A percentile compares a stretch with the other conserved stretches of the same genome.
Evolutionary conservation across 2,888 invertebrate genomes (phyloP).

Genomic region (Parochlus steinenii): DNA sequence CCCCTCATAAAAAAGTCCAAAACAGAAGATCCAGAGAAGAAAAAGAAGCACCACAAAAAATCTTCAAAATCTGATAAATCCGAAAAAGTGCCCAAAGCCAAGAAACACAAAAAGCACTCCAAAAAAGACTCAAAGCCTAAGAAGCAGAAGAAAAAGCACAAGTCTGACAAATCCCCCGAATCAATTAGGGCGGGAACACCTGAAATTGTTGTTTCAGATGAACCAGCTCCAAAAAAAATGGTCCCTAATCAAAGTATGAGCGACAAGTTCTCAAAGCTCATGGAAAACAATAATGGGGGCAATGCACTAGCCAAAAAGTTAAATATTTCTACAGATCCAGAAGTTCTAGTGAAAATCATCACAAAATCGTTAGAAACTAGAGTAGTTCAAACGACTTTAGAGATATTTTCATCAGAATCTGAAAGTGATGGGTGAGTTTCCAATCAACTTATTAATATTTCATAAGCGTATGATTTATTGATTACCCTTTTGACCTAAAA

Average conservation of each 20-base stretch:
- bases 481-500: not conserved
- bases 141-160: conserved; percentile 34
- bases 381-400: conserved; percentile 31
- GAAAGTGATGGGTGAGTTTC: conserved; percentile 37
- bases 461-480: no score
- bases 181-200: conserved; percentile 1
- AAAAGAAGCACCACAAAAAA: no score
- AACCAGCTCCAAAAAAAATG: not conserved
- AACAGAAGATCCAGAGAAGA: no score
- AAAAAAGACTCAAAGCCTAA: conserved; percentile 41
- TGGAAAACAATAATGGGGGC: conserved; percentile 14
- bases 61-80: no score
- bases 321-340: conserved; percentile 30
- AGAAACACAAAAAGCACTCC: conserved; percentile 47
- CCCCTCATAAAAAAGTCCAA: no score
- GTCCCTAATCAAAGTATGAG: conserved; percentile 8
- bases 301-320: conserved; percentile 21
- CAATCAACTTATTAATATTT: no score
- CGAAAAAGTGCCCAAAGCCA: conserved; percentile 34
- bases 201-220: not conserved
- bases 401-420: conserved; percentile 50
- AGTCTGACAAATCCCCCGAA: conserved; percentile 35
- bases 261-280: conserved; percentile 16
- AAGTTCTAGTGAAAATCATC: conserved; percentile 33
- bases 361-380: conserved; percentile 30